Evolutionary conservation across 2,888 invertebrate genomes (phyloP).

Genomic region (Byasa hedistus): DNA sequence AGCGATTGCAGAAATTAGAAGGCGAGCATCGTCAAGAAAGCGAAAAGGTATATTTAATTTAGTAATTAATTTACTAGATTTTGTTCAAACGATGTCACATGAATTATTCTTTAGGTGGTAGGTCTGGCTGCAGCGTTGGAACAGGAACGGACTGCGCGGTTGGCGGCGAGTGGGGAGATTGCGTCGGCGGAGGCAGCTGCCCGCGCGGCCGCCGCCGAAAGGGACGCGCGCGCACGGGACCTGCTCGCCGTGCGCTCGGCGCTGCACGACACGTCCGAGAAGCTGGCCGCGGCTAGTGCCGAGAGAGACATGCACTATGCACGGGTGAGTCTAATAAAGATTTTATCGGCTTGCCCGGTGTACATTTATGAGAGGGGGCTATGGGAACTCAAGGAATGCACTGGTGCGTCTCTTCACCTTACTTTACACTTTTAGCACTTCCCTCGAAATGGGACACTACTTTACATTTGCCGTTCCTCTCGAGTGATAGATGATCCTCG

Average conservation of each 20-base stretch:
- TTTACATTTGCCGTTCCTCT: too few relatives aligned
- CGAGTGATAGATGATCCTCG: too few relatives aligned
- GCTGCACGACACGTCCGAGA: conserved; percentile 67
- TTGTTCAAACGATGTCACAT: too few relatives aligned
- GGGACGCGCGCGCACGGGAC: conserved; percentile 72
- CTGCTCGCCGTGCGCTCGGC: conserved; percentile 62
- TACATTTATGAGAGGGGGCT: too few relatives aligned
- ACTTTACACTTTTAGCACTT: too few relatives aligned
- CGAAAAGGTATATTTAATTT: conserved; percentile 83
- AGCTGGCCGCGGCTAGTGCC: conserved; percentile 67
- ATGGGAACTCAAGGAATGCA: too few relatives aligned
- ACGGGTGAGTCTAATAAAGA: conserved; percentile 52
- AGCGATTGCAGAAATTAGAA: conserved; percentile 92
- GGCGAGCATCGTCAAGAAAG: conserved; percentile 94
- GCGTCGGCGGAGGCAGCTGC: conserved; percentile 74
- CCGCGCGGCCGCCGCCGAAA: conserved; percentile 66
- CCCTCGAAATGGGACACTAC: too few relatives aligned
- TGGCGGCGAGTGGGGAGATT: conserved; percentile 90
- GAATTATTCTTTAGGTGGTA: conserved; percentile 75
- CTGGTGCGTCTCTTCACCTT: too few relatives aligned
- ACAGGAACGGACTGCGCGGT: conserved; percentile 93
- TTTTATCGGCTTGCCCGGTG: not conserved
- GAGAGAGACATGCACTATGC: conserved; percentile 71
- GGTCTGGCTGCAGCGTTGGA: conserved; percentile 92
- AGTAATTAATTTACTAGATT: too few relatives aligned